Evolutionary conservation across 2,113 vertebrate species (phyloP).

Genomic region (Chlamydotis undulata): DNA sequence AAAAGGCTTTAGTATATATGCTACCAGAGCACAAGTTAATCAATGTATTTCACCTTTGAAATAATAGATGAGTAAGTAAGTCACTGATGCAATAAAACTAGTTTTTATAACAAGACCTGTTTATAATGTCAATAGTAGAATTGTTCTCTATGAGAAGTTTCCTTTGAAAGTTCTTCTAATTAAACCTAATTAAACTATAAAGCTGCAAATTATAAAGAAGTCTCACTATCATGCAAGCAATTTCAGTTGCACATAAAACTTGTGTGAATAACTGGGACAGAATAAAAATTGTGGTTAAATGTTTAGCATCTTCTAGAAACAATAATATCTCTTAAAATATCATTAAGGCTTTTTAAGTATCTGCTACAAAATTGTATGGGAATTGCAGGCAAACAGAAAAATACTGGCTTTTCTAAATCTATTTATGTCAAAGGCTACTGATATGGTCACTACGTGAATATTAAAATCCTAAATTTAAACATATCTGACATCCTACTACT

Average conservation of each 20-base stretch:
- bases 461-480: background rate
- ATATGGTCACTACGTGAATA: background rate
- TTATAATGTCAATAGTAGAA: background rate
- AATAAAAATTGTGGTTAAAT: background rate
- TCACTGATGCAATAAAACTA: background rate
- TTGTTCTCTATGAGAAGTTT: background rate
- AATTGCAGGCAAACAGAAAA: background rate
- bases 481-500: background rate
- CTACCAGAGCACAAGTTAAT: background rate
- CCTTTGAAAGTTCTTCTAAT: background rate
- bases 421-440: background rate
- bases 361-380: background rate
- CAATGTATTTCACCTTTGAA: background rate
- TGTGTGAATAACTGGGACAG: background rate
- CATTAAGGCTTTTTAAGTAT: background rate
- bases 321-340: background rate
- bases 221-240: background rate
- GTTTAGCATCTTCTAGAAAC: background rate
- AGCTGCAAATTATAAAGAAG: background rate
- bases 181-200: background rate
- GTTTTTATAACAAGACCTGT: background rate
- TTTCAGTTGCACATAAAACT: background rate
- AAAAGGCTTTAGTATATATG: background rate
- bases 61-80: background rate
- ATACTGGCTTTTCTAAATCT: background rate